Evolutionary conservation across 2,888 invertebrate genomes (phyloP), one percentile per base, ranked within the genome.

Genomic region (Sesamia inferens): DNA sequence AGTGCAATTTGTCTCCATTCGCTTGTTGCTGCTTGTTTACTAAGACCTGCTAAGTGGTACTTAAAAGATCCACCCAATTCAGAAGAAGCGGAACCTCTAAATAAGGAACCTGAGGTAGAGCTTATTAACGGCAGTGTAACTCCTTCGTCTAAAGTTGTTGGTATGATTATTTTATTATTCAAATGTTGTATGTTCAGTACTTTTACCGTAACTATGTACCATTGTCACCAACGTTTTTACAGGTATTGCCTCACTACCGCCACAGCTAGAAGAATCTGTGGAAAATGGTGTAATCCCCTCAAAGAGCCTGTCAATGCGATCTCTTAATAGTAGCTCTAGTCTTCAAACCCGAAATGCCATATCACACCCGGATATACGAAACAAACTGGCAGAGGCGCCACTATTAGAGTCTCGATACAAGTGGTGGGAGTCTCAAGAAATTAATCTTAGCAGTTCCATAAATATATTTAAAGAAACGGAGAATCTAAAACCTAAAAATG

Each of bases 1-100:
- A 96, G 97, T 65, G 97, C 96, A 5, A 92, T 97, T 65, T 96
- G 97, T 73, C 93, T 97, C 0, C 97, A 98, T 90, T 96, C 97
- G 0, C 89, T 97, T 8, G 90, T 97, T 72, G 97, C 96, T 13
- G 97, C 97, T 2, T 90, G 96, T 76, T 91, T 98, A 73, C 94
- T 98, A 61, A 97, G 97, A 86, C 98, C 98, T 24, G 95, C 97
- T 4, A 97, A 97, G 91, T 97, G 97, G 97, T 97, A 97, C 90
- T 92, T 96, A 90, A 97, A 94, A 85, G 87, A 92, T 76, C 91
- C 93, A 47, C 90, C 90, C 47, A 72, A 79, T 57, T 65, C 85
- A 44, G 94, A 94, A 87, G 95, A 96, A 90, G 87, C 91, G 85
- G 86, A 88, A 59, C 94, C 95, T 57, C 80, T 96, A 24, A 95